Percentiles rank a stretch among this genome's conserved stretches.
Evolutionary conservation across 2,113 vertebrate genomes (phyloP).

Genomic region (Sprattus sprattus): DNA sequence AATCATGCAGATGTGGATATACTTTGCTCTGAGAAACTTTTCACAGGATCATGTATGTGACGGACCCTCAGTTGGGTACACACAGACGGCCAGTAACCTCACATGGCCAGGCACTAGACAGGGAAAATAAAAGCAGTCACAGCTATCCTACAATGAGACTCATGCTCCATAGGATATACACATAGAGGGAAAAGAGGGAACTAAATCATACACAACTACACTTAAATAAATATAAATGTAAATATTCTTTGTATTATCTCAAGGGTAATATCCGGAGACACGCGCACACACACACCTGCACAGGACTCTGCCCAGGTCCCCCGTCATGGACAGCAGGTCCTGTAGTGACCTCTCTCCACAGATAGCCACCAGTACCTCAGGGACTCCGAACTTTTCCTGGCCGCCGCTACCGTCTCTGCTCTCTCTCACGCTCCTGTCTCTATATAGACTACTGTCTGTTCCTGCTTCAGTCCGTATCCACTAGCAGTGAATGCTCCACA

Average conservation of each 20-base stretch:
- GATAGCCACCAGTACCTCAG: not conserved
- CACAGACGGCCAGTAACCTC: too few species aligned
- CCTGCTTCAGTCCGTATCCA: not conserved
- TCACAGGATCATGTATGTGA: too few species aligned
- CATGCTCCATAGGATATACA: too few species aligned
- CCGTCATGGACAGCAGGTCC: not conserved
- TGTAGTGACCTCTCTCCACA: not conserved
- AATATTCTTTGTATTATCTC: too few species aligned
- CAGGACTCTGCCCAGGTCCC: not conserved
- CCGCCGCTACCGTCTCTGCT: not conserved
- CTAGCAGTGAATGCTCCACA: not conserved
- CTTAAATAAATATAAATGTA: too few species aligned
- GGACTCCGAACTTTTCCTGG: not conserved
- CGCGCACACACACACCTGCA: not conserved
- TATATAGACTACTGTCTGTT: not conserved
- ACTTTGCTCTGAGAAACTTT: not conserved
- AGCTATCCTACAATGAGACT: too few species aligned
- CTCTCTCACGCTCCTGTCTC: not conserved
- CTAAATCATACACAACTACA: too few species aligned
- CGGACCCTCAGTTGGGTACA: too few species aligned
- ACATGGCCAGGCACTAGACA: too few species aligned
- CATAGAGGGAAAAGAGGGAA: too few species aligned
- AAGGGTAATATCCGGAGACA: not conserved
- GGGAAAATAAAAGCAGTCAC: too few species aligned
- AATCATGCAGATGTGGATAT: not conserved